phyloP scores from a whole-genome alignment of 1,140 invertebrate species.

The Ceratina calcarata region DNA sequence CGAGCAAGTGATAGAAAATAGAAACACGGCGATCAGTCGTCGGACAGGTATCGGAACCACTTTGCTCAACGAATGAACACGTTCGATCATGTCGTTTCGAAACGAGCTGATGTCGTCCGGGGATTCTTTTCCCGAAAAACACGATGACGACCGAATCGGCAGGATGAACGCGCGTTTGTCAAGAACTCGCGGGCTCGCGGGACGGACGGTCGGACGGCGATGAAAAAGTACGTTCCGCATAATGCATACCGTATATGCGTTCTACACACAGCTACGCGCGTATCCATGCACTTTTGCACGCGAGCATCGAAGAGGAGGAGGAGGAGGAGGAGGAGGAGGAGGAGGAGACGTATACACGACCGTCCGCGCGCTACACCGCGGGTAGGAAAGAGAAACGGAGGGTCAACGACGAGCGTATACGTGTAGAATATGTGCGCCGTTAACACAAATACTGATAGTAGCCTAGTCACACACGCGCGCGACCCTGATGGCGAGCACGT shows the following conservation, averaged over 20 bases:
- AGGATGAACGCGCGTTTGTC: slow-evolving; percentile 29
- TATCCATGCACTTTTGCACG: slow-evolving; percentile 10
- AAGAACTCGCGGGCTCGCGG: slow-evolving; percentile 24
- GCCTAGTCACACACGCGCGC: slow-evolving; percentile 26
- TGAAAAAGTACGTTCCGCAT: slow-evolving; percentile 31
- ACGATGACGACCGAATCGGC: too few relatives aligned
- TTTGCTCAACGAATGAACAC: too few relatives aligned
- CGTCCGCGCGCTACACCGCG: background rate
- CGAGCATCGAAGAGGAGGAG: slow-evolving; percentile 3
- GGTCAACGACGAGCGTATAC: slow-evolving; percentile 37
- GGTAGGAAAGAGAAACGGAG: slow-evolving; percentile 38
- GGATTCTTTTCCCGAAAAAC: too few relatives aligned
- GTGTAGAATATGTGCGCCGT: slow-evolving; percentile 24
- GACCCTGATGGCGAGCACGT: slow-evolving; percentile 15
- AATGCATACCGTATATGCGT: slow-evolving; percentile 22
- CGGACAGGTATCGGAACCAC: background rate
- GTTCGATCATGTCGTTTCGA: background rate
- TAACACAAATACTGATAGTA: slow-evolving; percentile 14
- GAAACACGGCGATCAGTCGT: background rate
- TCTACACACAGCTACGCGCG: slow-evolving; percentile 7
- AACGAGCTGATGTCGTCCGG: background rate
- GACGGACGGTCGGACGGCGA: slow-evolving; percentile 28
- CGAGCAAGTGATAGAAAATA: background rate
- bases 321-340: too few relatives aligned
- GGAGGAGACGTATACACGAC: background rate